Conservation (phyloP, 1,140 invertebrate species). For the Cyphomyrmex costatus region DNA sequence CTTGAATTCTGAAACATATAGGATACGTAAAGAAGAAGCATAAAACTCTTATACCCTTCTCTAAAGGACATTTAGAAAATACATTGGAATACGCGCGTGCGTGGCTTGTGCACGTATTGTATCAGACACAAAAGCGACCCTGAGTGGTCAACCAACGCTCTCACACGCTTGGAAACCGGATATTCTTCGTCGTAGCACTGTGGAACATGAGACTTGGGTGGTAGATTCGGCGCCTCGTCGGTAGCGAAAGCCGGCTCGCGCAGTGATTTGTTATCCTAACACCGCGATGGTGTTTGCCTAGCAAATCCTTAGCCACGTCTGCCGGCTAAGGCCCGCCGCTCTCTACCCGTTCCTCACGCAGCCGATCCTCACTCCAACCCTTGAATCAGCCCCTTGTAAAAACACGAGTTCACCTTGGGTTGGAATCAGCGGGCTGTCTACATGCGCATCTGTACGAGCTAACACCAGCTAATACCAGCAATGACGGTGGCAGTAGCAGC, state of each 20-base stretch:
- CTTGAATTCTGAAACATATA: not conserved
- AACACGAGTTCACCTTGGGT: conserved; percentile 68
- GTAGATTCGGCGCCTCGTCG: conserved; percentile 38
- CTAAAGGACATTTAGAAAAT: not conserved
- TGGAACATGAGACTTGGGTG: conserved; percentile 50
- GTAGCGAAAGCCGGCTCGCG: conserved; percentile 65
- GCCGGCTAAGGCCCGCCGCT: conserved; percentile 43
- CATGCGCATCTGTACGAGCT: conserved; percentile 6
- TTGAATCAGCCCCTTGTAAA: conserved; percentile 75
- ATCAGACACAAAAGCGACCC: conserved; percentile 11
- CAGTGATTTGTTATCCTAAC: conserved; percentile 79
- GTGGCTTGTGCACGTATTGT: not conserved
- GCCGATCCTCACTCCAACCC: conserved; percentile 48
- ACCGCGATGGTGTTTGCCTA: conserved; percentile 77
- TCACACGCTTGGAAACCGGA: conserved; percentile 45
- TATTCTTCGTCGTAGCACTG: conserved; percentile 53
- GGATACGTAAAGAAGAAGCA: too few species aligned
- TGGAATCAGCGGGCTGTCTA: conserved; percentile 58
- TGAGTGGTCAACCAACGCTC: conserved; percentile 15
- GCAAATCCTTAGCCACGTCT: conserved; percentile 77
- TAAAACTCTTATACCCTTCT: not conserved
- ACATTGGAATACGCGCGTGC: not conserved
- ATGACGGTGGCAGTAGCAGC: not conserved
- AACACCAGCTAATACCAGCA: conserved; percentile 45
- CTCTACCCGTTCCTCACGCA: conserved; percentile 38